These are phyloP conservation scores for Musca domestica DNA, from an alignment of 1,140 invertebrate species.

Conservation along the genomic window DNA sequence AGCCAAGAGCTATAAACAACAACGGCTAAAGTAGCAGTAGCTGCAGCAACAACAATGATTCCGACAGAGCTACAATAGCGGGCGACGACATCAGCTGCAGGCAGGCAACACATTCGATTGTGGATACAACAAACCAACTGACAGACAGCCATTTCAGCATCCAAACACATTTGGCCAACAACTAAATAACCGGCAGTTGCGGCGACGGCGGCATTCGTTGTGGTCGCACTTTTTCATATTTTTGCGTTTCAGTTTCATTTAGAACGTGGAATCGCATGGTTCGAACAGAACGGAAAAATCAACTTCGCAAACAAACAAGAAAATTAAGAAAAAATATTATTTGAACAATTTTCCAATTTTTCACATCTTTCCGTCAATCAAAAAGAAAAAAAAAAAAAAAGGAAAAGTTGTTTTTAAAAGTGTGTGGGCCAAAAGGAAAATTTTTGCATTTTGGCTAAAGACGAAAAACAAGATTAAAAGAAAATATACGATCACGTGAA, in stretches of 20 bases:
- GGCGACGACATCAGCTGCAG: neutral
- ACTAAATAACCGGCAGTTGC: constrained; percentile 8
- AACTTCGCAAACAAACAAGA: neutral
- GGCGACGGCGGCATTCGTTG: constrained; percentile 17
- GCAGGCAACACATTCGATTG: neutral
- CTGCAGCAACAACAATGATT: neutral
- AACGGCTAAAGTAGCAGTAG: neutral
- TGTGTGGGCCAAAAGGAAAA: neutral
- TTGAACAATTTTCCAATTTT: too few relatives aligned
- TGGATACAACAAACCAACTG: neutral
- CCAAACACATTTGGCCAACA: constrained; percentile 21
- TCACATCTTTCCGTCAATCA: too few relatives aligned
- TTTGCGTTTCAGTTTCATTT: constrained; percentile 49
- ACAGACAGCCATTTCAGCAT: constrained; percentile 3
- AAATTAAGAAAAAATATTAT: constrained; percentile 23
- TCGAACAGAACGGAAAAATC: constrained; percentile 25
- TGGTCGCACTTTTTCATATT: constrained; percentile 26
- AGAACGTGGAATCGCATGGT: constrained; percentile 49
- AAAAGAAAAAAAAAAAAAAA: constrained; percentile 27
- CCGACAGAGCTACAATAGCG: neutral
- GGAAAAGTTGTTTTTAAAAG: neutral
- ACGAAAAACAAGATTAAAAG: too few relatives aligned
- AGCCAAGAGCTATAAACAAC: constrained; percentile 1
- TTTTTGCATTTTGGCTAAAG: too few relatives aligned
- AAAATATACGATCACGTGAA: neutral